Percentiles rank a stretch among this genome's conserved stretches.
These are phyloP conservation scores for Sakesphorus luctuosus DNA, from an alignment of 2,113 vertebrate species.

Conservation along the genomic window DNA sequence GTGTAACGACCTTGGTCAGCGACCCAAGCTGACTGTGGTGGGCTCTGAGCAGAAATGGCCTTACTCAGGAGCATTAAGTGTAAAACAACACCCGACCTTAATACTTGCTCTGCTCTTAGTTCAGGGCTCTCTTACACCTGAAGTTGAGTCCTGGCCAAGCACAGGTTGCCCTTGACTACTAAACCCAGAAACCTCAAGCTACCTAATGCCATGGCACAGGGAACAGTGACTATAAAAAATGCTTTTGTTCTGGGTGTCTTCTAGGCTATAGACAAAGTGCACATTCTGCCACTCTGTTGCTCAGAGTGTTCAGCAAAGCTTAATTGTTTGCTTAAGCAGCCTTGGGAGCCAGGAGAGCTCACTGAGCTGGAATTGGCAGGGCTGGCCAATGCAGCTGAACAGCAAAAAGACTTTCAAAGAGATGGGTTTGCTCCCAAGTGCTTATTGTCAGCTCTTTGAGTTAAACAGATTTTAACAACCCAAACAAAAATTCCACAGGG, in stretches of 20 bases:
- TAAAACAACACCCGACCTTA: background rate
- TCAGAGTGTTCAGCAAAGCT: background rate
- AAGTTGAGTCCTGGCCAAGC: background rate
- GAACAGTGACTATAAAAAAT: background rate
- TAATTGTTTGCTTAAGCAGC: conserved; percentile 60
- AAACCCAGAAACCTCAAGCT: background rate
- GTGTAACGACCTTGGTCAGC: background rate
- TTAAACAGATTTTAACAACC: conserved; percentile 65
- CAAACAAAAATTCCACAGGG: conserved; percentile 59
- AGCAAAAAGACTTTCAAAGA: conserved; percentile 62
- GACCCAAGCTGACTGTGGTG: background rate
- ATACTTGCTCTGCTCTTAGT: background rate
- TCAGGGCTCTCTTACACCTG: background rate
- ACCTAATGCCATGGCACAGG: background rate
- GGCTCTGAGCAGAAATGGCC: background rate
- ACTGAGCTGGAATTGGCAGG: conserved; percentile 23
- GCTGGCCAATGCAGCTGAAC: conserved; percentile 16
- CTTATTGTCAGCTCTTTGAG: conserved; percentile 57
- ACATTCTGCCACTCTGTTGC: background rate
- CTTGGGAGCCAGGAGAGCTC: conserved; percentile 1
- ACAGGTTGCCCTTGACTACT: background rate
- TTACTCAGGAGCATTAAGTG: background rate
- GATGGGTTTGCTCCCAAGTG: conserved; percentile 49
- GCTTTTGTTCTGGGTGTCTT: background rate
- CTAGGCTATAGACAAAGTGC: background rate